Base-by-base conservation (phyloP, 1,140 invertebrate species). In the Listronotus bonariensis region DNA sequence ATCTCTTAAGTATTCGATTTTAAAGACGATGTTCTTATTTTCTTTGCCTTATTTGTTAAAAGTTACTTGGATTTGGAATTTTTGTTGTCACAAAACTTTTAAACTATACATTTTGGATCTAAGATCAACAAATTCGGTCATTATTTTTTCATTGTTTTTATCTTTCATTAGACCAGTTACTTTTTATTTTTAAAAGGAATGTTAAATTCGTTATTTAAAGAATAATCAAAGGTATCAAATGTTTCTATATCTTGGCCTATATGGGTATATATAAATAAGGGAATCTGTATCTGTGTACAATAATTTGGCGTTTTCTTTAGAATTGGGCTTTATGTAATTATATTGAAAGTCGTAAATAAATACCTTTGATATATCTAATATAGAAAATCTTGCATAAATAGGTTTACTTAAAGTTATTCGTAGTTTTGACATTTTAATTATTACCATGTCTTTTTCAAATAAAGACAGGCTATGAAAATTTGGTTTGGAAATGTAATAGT, bases 131-230 rank as follows among this genome's bases (percentile, higher is more conserved):
- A 76, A 77, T 57, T 72, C 56, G 11, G 31, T 64, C 48, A 76
- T 69, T n/a, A 74, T 62, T 51, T 53, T 52, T 20, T 68, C 71
- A 36, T 68, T 66, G 40, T 51, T 46, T 62, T 74, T 71, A 71
- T 75, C 80, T 74, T 82, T 84, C 67, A 83, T 78, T 69, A 82
- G 76, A 17, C 81, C 80, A 6, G 80, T 14, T 6, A 80, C 76
- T 66, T 83, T 72, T 81, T 81, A 69, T 83, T 82, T 48, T 68
- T 65, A 43, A 38, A 40, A 36, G 73, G 71, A 18, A 76, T 75
- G 31, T n/a, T n/a, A n/a, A n/a, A n/a, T n/a, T n/a, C n/a, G n/a
- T n/a, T n/a, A n/a, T n/a, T n/a, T n/a, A n/a, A 55, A 69, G 65
- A 70, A 67, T 67, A 64, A 38, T 70, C 58, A 14, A 60, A 67